These are phyloP conservation scores for Rhinopithecus roxellana DNA, from an alignment of 2,113 vertebrate species.

Conservation along the genomic window DNA sequence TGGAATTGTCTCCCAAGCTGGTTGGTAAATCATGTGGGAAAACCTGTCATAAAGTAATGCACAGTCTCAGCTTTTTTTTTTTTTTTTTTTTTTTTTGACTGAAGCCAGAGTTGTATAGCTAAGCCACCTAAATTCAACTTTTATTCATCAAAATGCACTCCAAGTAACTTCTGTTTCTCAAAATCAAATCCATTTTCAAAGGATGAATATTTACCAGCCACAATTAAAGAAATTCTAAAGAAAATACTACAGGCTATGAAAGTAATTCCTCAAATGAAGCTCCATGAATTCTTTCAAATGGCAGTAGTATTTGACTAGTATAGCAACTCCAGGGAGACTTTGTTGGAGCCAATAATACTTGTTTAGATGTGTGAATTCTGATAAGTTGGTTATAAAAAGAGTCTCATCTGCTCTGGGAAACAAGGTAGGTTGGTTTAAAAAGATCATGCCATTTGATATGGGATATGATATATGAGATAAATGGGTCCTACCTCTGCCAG, in stretches of 20 bases:
- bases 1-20: neutral
- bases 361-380: constrained; percentile 52
- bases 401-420: constrained; percentile 1
- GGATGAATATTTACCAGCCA: constrained; percentile 51
- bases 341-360: constrained; percentile 33
- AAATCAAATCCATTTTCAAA: constrained; percentile 55
- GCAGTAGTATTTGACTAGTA: neutral
- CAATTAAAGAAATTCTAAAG: constrained; percentile 38
- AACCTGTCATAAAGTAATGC: neutral
- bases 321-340: constrained; percentile 31
- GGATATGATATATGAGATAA: constrained; percentile 50
- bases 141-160: constrained; percentile 41
- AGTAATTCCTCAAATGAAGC: constrained; percentile 54
- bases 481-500: neutral
- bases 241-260: constrained; percentile 29
- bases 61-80: neutral
- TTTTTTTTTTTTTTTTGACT: neutral
- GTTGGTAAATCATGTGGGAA: neutral
- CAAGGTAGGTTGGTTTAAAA: constrained; percentile 48
- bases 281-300: constrained; percentile 46
- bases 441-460: constrained; percentile 17
- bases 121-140: constrained; percentile 10
- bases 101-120: neutral
- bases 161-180: constrained; percentile 47
- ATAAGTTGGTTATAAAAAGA: constrained; percentile 42